A percentile compares a stretch with the other conserved stretches of the same genome.
Evolutionary conservation across 2,797 vertebrate genomes (phyloP).

Genomic region (Chiroxiphia lanceolata): DNA sequence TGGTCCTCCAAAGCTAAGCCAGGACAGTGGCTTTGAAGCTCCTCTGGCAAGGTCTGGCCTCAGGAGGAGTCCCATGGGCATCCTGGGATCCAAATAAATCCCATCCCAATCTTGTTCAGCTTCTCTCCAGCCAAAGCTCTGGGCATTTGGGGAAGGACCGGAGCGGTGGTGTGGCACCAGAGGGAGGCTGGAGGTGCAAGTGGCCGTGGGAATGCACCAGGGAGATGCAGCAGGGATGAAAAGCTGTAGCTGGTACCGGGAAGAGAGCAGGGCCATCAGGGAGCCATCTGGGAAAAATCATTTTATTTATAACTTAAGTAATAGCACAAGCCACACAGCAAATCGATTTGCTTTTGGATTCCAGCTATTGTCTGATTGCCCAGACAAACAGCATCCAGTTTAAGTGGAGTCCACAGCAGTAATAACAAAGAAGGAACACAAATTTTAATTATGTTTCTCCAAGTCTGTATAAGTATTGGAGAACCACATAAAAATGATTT

Average conservation of each 20-base stretch:
- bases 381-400: slow-evolving; percentile 71
- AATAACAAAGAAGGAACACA: slow-evolving; percentile 70
- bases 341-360: slow-evolving; percentile 74
- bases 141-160: background rate
- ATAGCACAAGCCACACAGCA: slow-evolving; percentile 72
- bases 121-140: background rate
- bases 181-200: slow-evolving; percentile 7
- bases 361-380: slow-evolving; percentile 73
- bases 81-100: background rate
- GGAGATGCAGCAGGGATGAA: slow-evolving; percentile 36
- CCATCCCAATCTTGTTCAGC: background rate
- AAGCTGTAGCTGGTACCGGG: slow-evolving; percentile 19
- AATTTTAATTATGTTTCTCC: slow-evolving; percentile 70
- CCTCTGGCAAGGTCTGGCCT: background rate
- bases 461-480: slow-evolving; percentile 60
- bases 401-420: slow-evolving; percentile 53
- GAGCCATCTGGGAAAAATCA: slow-evolving; percentile 72
- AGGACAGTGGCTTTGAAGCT: background rate
- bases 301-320: slow-evolving; percentile 78
- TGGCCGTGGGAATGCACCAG: background rate
- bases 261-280: slow-evolving; percentile 61
- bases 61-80: background rate
- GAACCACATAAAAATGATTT: slow-evolving; percentile 62
- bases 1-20: background rate
- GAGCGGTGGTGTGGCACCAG: accelerated